A percentile compares a stretch with the other conserved stretches of the same genome.
These are phyloP conservation scores for Lagodon rhomboides DNA, from an alignment of 2,797 vertebrate species.

Conservation along the genomic window DNA sequence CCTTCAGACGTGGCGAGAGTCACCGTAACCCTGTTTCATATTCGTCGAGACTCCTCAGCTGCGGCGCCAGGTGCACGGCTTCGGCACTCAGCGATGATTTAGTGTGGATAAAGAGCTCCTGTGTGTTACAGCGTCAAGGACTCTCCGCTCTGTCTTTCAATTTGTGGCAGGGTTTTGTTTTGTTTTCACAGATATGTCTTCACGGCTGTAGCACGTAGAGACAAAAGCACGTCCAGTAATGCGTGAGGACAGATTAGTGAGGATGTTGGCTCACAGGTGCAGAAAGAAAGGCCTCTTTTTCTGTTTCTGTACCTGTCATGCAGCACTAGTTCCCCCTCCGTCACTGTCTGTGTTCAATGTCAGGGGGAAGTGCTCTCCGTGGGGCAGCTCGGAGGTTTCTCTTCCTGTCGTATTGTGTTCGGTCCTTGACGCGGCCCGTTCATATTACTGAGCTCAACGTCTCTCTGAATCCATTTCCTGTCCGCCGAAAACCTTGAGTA, in stretches of 20 bases:
- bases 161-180: no score
- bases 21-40: constrained; percentile 28
- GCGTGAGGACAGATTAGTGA: not conserved
- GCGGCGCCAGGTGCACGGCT: constrained; percentile 42
- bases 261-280: not conserved
- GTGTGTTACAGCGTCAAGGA: constrained; percentile 13
- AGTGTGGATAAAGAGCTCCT: constrained; percentile 42
- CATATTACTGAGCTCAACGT: constrained; percentile 40
- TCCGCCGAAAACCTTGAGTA: constrained; percentile 62
- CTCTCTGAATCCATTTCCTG: constrained; percentile 58
- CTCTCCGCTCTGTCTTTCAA: no score
- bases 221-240: no score
- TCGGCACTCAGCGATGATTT: constrained; percentile 44
- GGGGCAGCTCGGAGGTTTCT: constrained; percentile 32
- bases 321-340: constrained; percentile 17
- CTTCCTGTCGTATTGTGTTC: constrained; percentile 74
- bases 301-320: constrained; percentile 23
- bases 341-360: constrained; percentile 43
- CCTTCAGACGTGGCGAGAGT: constrained; percentile 33
- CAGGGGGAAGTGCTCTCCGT: constrained; percentile 54
- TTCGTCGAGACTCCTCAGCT: constrained; percentile 32
- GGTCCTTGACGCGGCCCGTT: constrained; percentile 68
- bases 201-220: no score
- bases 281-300: not conserved
- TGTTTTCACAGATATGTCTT: no score